Percentiles rank a stretch among this genome's conserved stretches.
phyloP scores from a whole-genome alignment of 2,888 invertebrate species.

The Aspidapion aeneum region DNA sequence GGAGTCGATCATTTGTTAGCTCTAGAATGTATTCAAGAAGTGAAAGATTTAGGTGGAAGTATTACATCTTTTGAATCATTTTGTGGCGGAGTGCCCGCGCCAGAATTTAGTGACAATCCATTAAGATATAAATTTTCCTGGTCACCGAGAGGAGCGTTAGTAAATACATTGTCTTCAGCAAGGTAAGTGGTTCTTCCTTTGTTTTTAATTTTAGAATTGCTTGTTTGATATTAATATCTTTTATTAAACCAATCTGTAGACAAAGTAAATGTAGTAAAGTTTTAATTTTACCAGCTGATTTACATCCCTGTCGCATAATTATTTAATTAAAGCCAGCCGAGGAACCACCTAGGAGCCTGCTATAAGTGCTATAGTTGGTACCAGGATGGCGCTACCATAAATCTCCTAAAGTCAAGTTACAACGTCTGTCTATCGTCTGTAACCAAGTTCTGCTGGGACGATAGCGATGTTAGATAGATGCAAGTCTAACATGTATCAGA shows the following conservation, averaged over 20 bases:
- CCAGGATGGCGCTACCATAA: no score
- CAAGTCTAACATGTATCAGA: no score
- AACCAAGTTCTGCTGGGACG: no score
- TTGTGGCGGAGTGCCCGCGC: conserved; percentile 96
- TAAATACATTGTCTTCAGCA: conserved; percentile 87
- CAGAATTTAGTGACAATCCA: conserved; percentile 91
- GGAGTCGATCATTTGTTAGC: conserved; percentile 86
- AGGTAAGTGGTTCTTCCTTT: conserved; percentile 53
- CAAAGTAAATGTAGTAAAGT: no score
- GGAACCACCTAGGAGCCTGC: no score
- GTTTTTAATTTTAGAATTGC: not conserved
- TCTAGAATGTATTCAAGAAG: conserved; percentile 93
- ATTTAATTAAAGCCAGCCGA: no score
- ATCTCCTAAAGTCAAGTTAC: no score
- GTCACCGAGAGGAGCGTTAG: conserved; percentile 91
- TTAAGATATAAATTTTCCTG: conserved; percentile 92
- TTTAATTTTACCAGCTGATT: no score
- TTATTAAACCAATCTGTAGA: not conserved
- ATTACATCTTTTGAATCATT: conserved; percentile 94
- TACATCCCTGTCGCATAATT: no score
- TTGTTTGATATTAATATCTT: not conserved
- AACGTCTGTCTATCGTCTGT: no score
- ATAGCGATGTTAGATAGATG: no score
- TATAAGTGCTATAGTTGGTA: no score
- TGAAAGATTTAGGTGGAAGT: conserved; percentile 84